Conservation (phyloP, 2,113 vertebrate genomes). For the Phainopepla nitens region DNA sequence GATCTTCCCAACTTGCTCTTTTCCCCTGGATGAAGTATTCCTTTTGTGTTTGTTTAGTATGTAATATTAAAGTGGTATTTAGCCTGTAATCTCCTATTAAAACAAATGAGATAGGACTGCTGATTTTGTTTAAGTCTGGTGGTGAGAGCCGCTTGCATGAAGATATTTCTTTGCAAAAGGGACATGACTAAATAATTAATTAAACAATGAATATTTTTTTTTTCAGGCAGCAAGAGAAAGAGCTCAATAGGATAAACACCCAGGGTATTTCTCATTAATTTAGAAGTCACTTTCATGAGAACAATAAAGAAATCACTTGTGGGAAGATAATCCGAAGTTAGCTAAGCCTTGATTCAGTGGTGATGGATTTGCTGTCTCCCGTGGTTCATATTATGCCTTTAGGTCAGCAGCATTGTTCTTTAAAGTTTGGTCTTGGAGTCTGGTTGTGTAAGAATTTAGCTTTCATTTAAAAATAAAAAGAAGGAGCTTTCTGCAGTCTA, state of each 20-base stretch:
- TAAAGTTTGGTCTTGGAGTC: not conserved
- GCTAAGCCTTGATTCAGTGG: not conserved
- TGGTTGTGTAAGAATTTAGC: not conserved
- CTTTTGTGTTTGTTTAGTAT: not conserved
- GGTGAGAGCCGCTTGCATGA: not conserved
- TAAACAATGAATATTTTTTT: not conserved
- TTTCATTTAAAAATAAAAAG: not conserved
- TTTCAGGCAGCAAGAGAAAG: not conserved
- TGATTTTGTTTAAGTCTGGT: slow-evolving; percentile 3
- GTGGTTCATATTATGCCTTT: not conserved
- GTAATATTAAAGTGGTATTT: slow-evolving; percentile 36
- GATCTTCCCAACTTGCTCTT: not conserved
- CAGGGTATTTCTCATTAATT: slow-evolving; percentile 34
- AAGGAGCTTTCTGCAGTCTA: not conserved
- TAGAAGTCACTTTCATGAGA: slow-evolving; percentile 40
- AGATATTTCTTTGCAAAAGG: slow-evolving; percentile 3
- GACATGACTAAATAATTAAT: slow-evolving; percentile 39
- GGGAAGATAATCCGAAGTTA: not conserved
- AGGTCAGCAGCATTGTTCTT: not conserved
- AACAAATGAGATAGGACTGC: not conserved
- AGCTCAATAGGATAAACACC: slow-evolving; percentile 19
- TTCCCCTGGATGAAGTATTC: not conserved
- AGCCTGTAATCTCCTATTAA: slow-evolving; percentile 34
- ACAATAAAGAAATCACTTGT: slow-evolving; percentile 36
- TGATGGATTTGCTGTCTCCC: not conserved